Conservation (phyloP, 2,797 vertebrate species). For the Galagoides demidoff region DNA sequence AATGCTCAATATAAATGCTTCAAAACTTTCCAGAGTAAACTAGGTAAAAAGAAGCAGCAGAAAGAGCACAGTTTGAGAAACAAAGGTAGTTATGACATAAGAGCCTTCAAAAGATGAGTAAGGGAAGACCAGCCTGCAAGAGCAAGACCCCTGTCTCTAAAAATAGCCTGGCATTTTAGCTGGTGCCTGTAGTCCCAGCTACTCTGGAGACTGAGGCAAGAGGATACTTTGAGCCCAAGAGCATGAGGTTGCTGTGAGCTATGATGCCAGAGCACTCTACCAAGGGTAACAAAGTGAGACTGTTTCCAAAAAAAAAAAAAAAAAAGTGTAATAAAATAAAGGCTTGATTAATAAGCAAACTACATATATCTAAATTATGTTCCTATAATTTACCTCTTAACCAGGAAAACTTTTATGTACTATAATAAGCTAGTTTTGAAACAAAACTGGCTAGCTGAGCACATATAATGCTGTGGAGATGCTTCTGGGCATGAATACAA, state of each 20-base stretch:
- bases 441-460: not conserved
- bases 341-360: slow-evolving; percentile 36
- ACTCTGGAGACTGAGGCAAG: no score
- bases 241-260: no score
- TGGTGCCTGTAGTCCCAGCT: no score
- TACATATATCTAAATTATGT: not conserved
- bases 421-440: slow-evolving; percentile 13
- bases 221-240: no score
- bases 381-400: slow-evolving; percentile 39
- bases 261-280: no score
- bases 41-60: slow-evolving; percentile 10
- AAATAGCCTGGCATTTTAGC: no score
- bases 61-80: not conserved
- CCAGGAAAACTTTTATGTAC: not conserved
- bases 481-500: not conserved
- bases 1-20: not conserved
- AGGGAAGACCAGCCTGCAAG: not conserved
- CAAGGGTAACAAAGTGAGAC: no score
- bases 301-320: no score
- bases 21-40: not conserved
- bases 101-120: not conserved
- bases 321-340: not conserved
- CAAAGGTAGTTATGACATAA: not conserved
- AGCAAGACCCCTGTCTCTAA: no score
- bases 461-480: not conserved